Conservation (phyloP, 2,797 vertebrate species). For the Mormyrus proboscirostris region DNA sequence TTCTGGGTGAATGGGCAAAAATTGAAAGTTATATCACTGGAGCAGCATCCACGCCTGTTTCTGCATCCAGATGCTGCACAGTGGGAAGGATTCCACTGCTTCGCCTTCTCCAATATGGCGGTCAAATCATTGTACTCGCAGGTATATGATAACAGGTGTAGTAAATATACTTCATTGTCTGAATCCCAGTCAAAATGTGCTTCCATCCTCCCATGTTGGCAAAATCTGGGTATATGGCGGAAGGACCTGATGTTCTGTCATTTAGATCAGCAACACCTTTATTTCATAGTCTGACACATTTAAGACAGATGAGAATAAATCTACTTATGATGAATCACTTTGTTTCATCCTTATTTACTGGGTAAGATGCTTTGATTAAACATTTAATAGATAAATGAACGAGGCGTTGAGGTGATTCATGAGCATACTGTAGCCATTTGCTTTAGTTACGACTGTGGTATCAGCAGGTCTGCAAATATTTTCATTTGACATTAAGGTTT, state of each 20-base stretch:
- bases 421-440: background rate
- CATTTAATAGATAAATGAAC: background rate
- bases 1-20: background rate
- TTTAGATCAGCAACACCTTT: background rate
- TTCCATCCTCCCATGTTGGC: background rate
- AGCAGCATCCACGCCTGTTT: background rate
- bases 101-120: background rate
- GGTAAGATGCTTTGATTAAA: background rate
- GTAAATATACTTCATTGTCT: background rate
- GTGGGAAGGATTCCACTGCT: background rate
- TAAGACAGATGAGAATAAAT: background rate
- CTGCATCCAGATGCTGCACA: background rate
- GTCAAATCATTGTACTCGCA: background rate
- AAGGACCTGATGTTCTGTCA: background rate
- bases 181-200: background rate
- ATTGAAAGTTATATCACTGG: background rate
- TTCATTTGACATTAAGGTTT: background rate
- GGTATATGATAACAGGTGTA: background rate
- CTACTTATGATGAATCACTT: background rate
- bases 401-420: background rate
- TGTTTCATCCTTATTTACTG: background rate
- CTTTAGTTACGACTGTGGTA: background rate
- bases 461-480: background rate
- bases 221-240: background rate
- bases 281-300: background rate